Base-by-base conservation (phyloP, 2,888 invertebrate genomes). In the Andrena flavipes region DNA sequence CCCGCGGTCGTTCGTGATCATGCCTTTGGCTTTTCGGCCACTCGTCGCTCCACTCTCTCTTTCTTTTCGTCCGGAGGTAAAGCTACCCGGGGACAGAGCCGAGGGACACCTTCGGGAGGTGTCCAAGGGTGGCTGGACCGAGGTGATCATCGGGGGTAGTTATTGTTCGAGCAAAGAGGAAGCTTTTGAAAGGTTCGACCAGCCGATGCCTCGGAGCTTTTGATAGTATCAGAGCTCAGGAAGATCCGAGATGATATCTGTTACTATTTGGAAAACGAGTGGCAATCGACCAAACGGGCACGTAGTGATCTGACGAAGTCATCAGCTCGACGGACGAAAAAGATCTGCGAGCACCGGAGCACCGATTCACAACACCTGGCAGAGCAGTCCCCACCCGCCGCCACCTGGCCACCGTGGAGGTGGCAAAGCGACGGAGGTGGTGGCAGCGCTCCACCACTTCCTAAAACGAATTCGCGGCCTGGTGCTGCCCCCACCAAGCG, bases 321-420 rank as follows among this genome's bases (percentile, higher is more conserved):
- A 54, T 82, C 90, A 60, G 84, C 68, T 72, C 86, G 89, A 87
- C 54, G 86, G 89, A 76, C 90, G 87, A 81, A 67, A 86, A 86
- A 81, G 88, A 90, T 92, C 91, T 92, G 92, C 88, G 86, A 84
- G 74, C 80, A 62, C 65, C 85, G 82, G 78, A 54, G 56, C 75
- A 83, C 74, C 87, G 84, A 87, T 87, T 85, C 80, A 79, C 82
- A 81, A 88, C 88, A 91, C 91, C 89, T 90, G 90, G 91, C 75
- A 85, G 80, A 80, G 56, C 20, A 6, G 16, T 30, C 49, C 73
- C 67, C 71, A 62, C 84, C 84, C 72, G 54, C 26, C 23, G 1
- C 0, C 48, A 6, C 1, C 26, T 16, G 51, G 30, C n/a, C 30
- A 30, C 54, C 56, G 62, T 84, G 86, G 84, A 81, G 84, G 87